These are phyloP conservation scores for Falcaria lacertinaria DNA, from an alignment of 2,888 invertebrate genomes.

Conservation along the genomic window DNA sequence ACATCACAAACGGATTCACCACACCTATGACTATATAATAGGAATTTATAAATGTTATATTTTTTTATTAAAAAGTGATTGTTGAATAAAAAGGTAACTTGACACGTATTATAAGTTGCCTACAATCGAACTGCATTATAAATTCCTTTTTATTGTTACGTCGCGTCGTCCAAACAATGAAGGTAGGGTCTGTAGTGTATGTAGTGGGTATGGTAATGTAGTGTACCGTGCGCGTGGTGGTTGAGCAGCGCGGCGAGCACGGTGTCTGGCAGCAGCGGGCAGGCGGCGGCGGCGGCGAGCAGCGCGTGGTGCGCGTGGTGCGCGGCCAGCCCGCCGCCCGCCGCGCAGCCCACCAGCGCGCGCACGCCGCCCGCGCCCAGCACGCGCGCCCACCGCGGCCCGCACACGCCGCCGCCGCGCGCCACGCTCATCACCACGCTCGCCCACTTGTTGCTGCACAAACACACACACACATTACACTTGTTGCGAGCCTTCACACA, in stretches of 20 bases:
- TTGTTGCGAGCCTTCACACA: too few species aligned
- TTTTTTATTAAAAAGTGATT: too few species aligned
- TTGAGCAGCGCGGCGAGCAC: conserved; percentile 49
- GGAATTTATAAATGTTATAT: too few species aligned
- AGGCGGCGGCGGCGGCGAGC: conserved; percentile 37
- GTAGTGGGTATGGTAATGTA: neutral
- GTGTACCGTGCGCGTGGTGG: conserved; percentile 54
- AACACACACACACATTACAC: neutral
- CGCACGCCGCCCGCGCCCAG: conserved; percentile 37
- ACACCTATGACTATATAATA: too few species aligned
- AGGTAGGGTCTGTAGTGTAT: neutral
- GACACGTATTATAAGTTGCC: too few species aligned
- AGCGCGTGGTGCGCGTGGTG: conserved; percentile 37
- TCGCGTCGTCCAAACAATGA: too few species aligned
- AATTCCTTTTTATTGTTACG: too few species aligned
- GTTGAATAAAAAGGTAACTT: too few species aligned
- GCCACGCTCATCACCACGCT: conserved; percentile 88
- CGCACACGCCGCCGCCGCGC: conserved; percentile 39
- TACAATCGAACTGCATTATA: too few species aligned
- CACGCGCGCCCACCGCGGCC: conserved; percentile 58
- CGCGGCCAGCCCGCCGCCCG: conserved; percentile 34
- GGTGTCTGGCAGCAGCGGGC: conserved; percentile 29
- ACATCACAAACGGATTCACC: too few species aligned
- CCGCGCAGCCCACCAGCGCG: conserved; percentile 47
- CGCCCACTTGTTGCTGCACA: conserved; percentile 88